phyloP scores from a whole-genome alignment of 2,888 invertebrate genomes.

The Stenotaenia linearis region DNA sequence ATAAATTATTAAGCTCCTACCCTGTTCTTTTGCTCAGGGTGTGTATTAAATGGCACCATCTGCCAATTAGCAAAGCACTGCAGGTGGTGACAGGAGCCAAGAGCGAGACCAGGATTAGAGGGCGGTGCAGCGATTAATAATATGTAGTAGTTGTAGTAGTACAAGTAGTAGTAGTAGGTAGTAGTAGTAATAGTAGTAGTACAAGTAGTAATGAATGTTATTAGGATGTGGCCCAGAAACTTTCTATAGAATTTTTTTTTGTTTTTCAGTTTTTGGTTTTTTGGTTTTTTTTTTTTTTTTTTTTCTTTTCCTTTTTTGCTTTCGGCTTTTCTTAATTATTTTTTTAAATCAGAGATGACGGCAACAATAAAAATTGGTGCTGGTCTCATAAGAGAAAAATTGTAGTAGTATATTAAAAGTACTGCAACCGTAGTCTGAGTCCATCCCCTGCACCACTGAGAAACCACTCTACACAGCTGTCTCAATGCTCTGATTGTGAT shows the following conservation, averaged over 20 bases:
- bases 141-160: background rate
- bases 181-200: background rate
- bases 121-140: constrained; percentile 29
- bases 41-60: background rate
- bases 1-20: background rate
- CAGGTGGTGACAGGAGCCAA: constrained; percentile 26
- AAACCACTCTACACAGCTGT: constrained; percentile 35
- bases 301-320: background rate
- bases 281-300: background rate
- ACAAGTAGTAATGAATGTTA: background rate
- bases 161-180: background rate
- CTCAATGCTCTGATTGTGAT: constrained; percentile 37
- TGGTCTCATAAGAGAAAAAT: constrained; percentile 23
- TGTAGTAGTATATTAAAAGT: background rate
- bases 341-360: constrained; percentile 22
- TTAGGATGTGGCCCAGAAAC: background rate
- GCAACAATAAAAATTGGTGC: constrained; percentile 27
- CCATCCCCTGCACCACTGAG: background rate
- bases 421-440: background rate
- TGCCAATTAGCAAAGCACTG: constrained; percentile 32
- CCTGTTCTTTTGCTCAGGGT: background rate
- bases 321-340: background rate
- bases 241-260: background rate
- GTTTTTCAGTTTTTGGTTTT: background rate
- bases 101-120: constrained; percentile 31